phyloP scores from a whole-genome alignment of 2,888 invertebrate genomes.

The Nomada ferruginata region DNA sequence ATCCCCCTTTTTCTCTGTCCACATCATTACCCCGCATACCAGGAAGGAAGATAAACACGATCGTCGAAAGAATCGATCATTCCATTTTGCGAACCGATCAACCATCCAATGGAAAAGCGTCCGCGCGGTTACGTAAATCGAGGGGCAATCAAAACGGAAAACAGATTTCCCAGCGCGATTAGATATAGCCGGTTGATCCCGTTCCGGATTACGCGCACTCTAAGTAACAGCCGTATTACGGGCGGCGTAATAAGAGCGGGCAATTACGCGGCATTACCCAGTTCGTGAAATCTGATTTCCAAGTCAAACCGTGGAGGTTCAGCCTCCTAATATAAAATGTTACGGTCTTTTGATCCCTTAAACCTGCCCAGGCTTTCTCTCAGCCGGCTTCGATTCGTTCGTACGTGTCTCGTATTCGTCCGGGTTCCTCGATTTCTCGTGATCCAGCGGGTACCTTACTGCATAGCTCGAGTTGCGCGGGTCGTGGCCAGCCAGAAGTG shows the following conservation, averaged over 20 bases:
- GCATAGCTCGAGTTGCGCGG: neutral
- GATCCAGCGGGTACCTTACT: conserved; percentile 3
- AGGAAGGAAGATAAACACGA: neutral
- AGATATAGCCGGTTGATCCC: conserved; percentile 54
- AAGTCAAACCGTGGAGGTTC: conserved; percentile 3
- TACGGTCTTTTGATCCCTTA: conserved; percentile 45
- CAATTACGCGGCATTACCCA: conserved; percentile 67
- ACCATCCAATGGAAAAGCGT: conserved; percentile 48
- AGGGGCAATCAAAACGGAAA: conserved; percentile 45
- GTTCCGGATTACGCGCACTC: conserved; percentile 66
- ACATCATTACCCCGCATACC: neutral
- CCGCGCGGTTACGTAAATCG: conserved; percentile 23
- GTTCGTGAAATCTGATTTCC: conserved; percentile 48
- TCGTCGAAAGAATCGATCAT: conserved; percentile 23
- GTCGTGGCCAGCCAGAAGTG: conserved; percentile 3
- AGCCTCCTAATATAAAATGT: conserved; percentile 46
- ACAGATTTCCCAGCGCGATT: conserved; percentile 62
- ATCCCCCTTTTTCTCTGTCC: too few relatives aligned
- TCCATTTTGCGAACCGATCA: conserved; percentile 63
- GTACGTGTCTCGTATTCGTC: neutral
- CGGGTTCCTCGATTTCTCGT: conserved; percentile 22
- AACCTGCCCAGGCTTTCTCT: conserved; percentile 38
- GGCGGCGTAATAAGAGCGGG: conserved; percentile 67
- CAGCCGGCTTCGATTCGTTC: conserved; percentile 3
- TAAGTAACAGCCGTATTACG: conserved; percentile 60